phyloP scores from a whole-genome alignment of 2,113 vertebrate species.

The Rhombomys opimus region DNA sequence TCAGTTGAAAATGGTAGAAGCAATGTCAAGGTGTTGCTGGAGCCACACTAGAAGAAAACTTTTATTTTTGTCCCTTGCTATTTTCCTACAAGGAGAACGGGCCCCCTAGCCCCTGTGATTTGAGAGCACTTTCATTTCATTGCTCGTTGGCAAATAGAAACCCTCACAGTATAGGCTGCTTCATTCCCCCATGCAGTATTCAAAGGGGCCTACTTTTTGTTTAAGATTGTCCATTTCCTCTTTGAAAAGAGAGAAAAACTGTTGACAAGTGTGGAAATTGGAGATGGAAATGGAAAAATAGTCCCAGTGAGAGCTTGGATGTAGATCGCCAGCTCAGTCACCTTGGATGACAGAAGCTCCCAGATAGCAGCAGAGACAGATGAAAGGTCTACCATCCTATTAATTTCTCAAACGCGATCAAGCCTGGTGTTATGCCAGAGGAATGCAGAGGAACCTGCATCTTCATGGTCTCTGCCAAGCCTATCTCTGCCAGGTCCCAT shows the following conservation, averaged over 20 bases:
- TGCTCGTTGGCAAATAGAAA: neutral
- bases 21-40: no score
- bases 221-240: neutral
- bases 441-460: neutral
- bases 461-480: accelerated
- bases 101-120: neutral
- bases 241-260: slow-evolving; percentile 60
- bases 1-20: neutral
- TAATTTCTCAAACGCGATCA: neutral
- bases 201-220: slow-evolving; percentile 44
- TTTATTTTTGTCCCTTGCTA: no score
- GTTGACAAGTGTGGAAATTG: slow-evolving; percentile 73
- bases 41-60: neutral
- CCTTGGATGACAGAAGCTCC: neutral
- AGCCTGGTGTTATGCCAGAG: neutral
- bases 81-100: neutral
- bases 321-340: slow-evolving; percentile 63
- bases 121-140: neutral
- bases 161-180: neutral
- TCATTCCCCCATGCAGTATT: neutral
- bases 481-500: no score
- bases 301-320: slow-evolving; percentile 51
- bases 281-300: slow-evolving; percentile 79
- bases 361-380: neutral
- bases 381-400: slow-evolving; percentile 39